Evolutionary conservation across 2,888 invertebrate genomes (phyloP).

Genomic region (Standfussiana lucernea): DNA sequence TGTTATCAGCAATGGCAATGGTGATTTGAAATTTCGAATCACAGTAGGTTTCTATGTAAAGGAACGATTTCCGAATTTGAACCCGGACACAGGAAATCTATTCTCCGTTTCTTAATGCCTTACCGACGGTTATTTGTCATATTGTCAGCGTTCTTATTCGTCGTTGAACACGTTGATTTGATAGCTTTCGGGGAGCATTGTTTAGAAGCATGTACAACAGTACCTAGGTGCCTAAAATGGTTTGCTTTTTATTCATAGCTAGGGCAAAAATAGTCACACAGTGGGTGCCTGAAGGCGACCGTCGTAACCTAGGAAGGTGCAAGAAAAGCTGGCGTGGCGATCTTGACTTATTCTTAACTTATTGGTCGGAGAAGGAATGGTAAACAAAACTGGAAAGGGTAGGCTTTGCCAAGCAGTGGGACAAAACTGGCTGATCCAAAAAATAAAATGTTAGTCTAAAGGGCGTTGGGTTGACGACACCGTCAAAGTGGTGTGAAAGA

Average conservation of each 20-base stretch:
- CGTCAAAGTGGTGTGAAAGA: no score
- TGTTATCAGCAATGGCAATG: neutral
- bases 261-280: neutral
- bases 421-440: no score
- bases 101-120: constrained; percentile 4
- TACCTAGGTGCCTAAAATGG: neutral
- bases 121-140: constrained; percentile 7
- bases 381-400: neutral
- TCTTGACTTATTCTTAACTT: neutral
- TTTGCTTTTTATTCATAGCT: neutral
- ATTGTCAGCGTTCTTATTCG: neutral
- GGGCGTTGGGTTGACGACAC: no score
- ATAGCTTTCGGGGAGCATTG: neutral
- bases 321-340: neutral
- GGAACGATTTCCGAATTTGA: constrained; percentile 2
- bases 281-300: neutral
- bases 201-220: neutral
- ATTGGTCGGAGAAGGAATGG: neutral
- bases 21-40: neutral
- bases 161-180: constrained; percentile 16
- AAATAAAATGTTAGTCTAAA: no score
- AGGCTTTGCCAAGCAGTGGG: no score
- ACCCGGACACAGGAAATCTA: constrained; percentile 9
- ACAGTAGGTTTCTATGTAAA: neutral
- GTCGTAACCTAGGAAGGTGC: neutral